phyloP scores from a whole-genome alignment of 2,888 invertebrate genomes.

The Notodonta ziczac region DNA sequence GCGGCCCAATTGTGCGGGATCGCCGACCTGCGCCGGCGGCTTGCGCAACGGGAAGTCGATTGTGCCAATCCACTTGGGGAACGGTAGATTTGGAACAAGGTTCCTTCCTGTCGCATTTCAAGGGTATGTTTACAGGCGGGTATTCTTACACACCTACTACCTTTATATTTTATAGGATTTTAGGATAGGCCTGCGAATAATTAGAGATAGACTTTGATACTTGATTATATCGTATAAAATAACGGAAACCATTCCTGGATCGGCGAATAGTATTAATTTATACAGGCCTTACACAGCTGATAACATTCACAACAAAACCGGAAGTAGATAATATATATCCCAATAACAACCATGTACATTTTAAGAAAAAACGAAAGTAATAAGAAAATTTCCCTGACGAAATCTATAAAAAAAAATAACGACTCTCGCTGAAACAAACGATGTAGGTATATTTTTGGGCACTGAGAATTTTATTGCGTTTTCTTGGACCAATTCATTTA shows the following conservation, averaged over 20 bases:
- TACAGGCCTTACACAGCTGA: no score
- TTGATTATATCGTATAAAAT: no score
- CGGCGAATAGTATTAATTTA: no score
- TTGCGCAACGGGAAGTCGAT: conserved; percentile 76
- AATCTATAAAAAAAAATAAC: conserved; percentile 48
- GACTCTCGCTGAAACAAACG: conserved; percentile 30
- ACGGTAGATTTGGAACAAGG: conserved; percentile 46
- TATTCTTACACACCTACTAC: not conserved
- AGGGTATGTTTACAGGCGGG: not conserved
- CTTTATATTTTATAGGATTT: no score
- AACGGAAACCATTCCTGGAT: no score
- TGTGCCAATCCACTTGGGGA: conserved; percentile 58
- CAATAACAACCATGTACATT: not conserved
- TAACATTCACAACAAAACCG: no score
- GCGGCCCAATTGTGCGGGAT: conserved; percentile 75
- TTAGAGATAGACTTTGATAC: no score
- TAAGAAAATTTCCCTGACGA: conserved; percentile 32
- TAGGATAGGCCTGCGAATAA: no score
- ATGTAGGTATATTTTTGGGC: conserved; percentile 28
- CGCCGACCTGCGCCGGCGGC: conserved; percentile 66
- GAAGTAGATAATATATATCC: no score
- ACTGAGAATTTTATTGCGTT: conserved; percentile 31
- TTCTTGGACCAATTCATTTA: conserved; percentile 32
- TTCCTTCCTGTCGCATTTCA: conserved; percentile 30
- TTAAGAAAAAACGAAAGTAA: conserved; percentile 28